phyloP scores from a whole-genome alignment of 2,888 invertebrate species.

The Hecatera dysodea region DNA sequence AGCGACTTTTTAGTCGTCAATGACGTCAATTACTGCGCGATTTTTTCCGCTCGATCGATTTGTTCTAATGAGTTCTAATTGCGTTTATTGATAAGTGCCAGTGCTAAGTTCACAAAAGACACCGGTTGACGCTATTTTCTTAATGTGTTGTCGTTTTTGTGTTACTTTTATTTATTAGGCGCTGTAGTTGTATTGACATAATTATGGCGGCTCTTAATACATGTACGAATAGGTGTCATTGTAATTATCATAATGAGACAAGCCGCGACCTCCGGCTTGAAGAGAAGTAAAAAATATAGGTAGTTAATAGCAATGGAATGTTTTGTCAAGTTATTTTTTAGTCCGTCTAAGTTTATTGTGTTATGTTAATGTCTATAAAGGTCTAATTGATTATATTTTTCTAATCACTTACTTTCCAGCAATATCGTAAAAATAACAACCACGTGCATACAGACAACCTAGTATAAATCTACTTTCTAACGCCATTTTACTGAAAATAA shows the following conservation, averaged over 20 bases:
- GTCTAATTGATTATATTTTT: slow-evolving; percentile 1
- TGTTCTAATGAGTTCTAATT: slow-evolving; percentile 86
- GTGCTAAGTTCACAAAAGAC: slow-evolving; percentile 58
- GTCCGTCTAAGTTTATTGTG: neutral
- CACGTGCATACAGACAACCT: neutral
- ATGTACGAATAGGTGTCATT: slow-evolving; percentile 40
- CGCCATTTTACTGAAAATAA: too few species aligned
- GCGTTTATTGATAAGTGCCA: slow-evolving; percentile 81
- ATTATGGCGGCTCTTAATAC: slow-evolving; percentile 38
- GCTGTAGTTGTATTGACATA: slow-evolving; percentile 54
- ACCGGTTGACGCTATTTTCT: slow-evolving; percentile 69
- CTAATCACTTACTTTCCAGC: neutral
- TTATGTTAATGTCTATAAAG: slow-evolving; percentile 9
- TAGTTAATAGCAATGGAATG: slow-evolving; percentile 23
- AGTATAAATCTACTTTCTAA: too few species aligned
- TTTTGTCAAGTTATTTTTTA: slow-evolving; percentile 22
- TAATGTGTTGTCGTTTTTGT: slow-evolving; percentile 57
- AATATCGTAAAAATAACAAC: neutral
- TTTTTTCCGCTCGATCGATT: slow-evolving; percentile 82
- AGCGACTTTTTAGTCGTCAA: slow-evolving; percentile 79
- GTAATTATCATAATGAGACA: slow-evolving; percentile 58
- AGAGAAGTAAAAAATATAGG: slow-evolving; percentile 30
- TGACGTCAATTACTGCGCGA: slow-evolving; percentile 77
- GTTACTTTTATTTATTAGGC: slow-evolving; percentile 57
- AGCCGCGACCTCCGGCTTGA: slow-evolving; percentile 41